Conservation (phyloP, 2,888 invertebrate genomes). For the Nowickia ferox region DNA sequence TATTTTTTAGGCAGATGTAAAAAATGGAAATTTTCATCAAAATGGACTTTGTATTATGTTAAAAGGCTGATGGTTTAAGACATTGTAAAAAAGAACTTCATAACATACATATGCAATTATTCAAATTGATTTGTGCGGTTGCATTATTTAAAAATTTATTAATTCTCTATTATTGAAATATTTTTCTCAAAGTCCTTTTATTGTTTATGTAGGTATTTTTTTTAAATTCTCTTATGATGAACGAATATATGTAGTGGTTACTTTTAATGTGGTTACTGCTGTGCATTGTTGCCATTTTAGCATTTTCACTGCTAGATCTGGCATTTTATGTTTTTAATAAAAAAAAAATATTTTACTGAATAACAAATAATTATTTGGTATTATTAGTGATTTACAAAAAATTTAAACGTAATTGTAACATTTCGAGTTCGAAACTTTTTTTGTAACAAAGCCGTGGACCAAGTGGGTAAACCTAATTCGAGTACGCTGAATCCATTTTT, state of each 20-base stretch:
- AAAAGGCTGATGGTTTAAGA: slow-evolving; percentile 7
- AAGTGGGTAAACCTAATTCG: no score
- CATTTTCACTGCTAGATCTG: no score
- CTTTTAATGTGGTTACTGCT: neutral
- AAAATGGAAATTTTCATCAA: slow-evolving; percentile 34
- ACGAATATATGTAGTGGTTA: neutral
- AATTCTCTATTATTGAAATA: neutral
- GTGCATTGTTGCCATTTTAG: no score
- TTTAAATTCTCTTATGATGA: slow-evolving; percentile 24
- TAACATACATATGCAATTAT: neutral
- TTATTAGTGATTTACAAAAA: no score
- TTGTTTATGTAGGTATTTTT: slow-evolving; percentile 2
- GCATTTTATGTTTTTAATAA: no score
- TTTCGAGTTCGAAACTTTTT: no score
- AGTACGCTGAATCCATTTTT: no score
- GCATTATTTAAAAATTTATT: neutral
- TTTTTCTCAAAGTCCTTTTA: neutral
- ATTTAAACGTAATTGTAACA: no score
- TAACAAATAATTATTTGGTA: no score
- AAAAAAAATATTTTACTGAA: no score
- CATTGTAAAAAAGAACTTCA: neutral
- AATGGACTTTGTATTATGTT: slow-evolving; percentile 61
- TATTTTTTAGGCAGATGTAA: slow-evolving; percentile 51
- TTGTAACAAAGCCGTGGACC: no score
- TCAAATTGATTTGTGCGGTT: neutral